Percentiles rank a stretch among this genome's conserved stretches.
These are phyloP conservation scores for Tichodroma muraria DNA, from an alignment of 2,113 vertebrate genomes.

Conservation along the genomic window DNA sequence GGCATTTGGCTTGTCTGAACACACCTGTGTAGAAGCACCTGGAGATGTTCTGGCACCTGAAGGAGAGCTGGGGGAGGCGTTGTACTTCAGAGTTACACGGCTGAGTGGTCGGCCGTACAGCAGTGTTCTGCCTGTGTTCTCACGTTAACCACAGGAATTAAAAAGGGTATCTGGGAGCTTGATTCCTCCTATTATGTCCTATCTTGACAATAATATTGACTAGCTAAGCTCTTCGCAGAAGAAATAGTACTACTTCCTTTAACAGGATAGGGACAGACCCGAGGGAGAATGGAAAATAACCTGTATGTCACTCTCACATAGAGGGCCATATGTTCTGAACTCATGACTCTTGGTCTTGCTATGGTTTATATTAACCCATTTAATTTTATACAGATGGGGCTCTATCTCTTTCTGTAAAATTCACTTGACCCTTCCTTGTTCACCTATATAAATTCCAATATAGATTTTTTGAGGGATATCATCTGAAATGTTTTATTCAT, in stretches of 20 bases:
- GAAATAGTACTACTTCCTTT: neutral
- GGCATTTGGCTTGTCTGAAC: neutral
- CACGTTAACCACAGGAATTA: neutral
- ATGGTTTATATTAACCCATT: neutral
- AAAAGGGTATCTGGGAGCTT: neutral
- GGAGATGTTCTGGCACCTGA: neutral
- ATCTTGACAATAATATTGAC: neutral
- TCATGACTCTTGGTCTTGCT: neutral
- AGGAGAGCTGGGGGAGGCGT: neutral
- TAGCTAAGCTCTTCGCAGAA: neutral
- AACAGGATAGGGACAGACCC: neutral
- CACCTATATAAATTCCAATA: constrained; percentile 32
- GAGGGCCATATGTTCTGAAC: neutral
- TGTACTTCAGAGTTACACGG: neutral
- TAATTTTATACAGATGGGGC: neutral
- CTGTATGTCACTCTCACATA: neutral
- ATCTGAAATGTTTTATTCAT: constrained; percentile 58
- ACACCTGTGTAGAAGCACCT: neutral
- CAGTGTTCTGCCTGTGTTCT: neutral
- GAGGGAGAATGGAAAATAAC: neutral
- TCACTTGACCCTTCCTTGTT: constrained; percentile 20
- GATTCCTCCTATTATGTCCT: neutral
- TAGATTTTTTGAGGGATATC: constrained; percentile 46
- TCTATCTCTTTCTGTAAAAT: neutral
- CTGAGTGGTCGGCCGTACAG: neutral